Evolutionary conservation across 2,797 vertebrate genomes (phyloP), one percentile per base, ranked within the genome.

Genomic region (Pantherophis alleghaniensis): DNA sequence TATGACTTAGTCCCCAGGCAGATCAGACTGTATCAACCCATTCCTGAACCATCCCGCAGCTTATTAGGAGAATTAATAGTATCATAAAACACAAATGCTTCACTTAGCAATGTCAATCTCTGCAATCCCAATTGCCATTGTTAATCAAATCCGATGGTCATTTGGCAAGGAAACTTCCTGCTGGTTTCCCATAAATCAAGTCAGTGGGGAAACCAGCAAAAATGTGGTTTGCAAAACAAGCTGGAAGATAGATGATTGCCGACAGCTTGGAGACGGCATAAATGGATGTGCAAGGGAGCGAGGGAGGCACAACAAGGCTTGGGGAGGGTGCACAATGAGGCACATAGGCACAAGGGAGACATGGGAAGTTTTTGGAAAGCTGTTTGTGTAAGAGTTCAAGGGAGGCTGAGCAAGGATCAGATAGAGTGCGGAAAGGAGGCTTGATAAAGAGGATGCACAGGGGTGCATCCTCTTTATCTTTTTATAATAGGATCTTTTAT

Each of bases 281-380:
- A 47, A 47, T 4, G 0, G 20, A 47, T 83, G 4, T 2, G 37
- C 0, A 0, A 47, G 74, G 37, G 37, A 12, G 18, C 0, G 1
- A 47, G 74, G 37, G 37, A 12, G 18, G 37, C 20, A 47, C 0
- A 11, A 9, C 9, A 42, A 83, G 20, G 4, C 74, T 47, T 12
- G 37, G 37, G 74, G 74, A 83, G 37, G 37, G 20, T 47, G 74
- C 37, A 47, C 20, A 24, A 7, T 7, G 16, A 37, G 18, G 37
- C 9, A 5, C 1, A 0, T 47, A 10, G 32, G 66, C 16, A 37
- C 66, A 37, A 83, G 0, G 74, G 74, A 83, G 20, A 20, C 74
- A 83, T 47, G 9, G 74, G 18, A 18, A 79, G 37, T 14, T 16
- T 5, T 6, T 32, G 66, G 32, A 37, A 74, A 74, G 32, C 16